Evolutionary conservation across 2,113 vertebrate species (phyloP), one percentile per base, ranked within the genome.

Genomic region (Mellivora capensis): DNA sequence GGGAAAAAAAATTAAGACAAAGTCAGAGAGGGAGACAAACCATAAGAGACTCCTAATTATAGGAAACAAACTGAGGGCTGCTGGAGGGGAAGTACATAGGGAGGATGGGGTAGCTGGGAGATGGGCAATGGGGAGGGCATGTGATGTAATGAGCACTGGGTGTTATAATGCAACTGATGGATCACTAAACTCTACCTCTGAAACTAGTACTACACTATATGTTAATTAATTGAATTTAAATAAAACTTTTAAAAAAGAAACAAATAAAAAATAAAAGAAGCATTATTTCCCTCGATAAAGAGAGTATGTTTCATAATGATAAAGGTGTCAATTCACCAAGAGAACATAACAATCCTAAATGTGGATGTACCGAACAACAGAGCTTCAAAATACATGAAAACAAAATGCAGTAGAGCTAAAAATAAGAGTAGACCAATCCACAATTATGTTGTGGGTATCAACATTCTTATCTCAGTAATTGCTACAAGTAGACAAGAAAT

Each of bases 301-400:
- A 62, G 13, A n/a, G 6, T 34, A 64, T 10, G 25, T 34, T 94
- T 97, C 13, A 44, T 85, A 59, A 79, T n/a, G 39, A 86, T 20
- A 59, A 96, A 67, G n/a, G 47, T 15, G 62, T 86, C 47, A 76
- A 1, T 91, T 94, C 21, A 49, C 9, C 37, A 49, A 64, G 23
- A 88, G 27, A 62, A 80, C 21, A 31, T 31, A 84, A 85, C 21
- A 59, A 44, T 27, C 8, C 18, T 61, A 81, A 87, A 54, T 54
- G 5, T 31, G 29, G 27, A 52, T 82, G 6, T 47, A 47, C 7
- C 49, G 2, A 91, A n/a, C 10, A 90, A 54, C 3, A 79, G 25
- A 93, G 64, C 18, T 93, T 96, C 74, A 76, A 62, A 74, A 90
- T 76, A 72, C 7, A 87, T 31, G 29, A 91, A 87, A 49, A 94